Percentiles rank a stretch among this genome's conserved stretches.
Conservation (phyloP, 2,888 invertebrate genomes). For the Yponomeuta sedellus region DNA sequence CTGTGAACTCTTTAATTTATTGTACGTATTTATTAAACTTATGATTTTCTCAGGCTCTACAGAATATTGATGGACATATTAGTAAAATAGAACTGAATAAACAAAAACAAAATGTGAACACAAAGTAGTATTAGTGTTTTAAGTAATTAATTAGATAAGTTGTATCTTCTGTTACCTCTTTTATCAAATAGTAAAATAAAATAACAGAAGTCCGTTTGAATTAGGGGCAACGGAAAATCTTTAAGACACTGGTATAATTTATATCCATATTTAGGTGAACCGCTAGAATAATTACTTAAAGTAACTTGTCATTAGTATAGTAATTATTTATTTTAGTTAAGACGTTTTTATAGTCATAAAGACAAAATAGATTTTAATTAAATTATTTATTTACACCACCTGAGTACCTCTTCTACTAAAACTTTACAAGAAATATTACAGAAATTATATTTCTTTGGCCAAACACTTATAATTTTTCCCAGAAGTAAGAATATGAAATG, state of each 20-base stretch:
- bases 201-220: conserved; percentile 32
- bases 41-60: neutral
- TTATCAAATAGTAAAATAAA: conserved; percentile 36
- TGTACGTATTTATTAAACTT: neutral
- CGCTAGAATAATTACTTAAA: conserved; percentile 68
- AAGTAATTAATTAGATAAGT: conserved; percentile 40
- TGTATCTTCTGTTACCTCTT: conserved; percentile 75
- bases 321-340: conserved; percentile 71
- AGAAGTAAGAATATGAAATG: no score
- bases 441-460: neutral
- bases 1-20: conserved; percentile 16
- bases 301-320: conserved; percentile 76
- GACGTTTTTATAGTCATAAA: conserved; percentile 56
- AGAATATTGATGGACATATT: neutral
- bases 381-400: conserved; percentile 66
- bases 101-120: conserved; percentile 33
- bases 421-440: neutral
- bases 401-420: conserved; percentile 68
- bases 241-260: conserved; percentile 39
- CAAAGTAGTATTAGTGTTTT: conserved; percentile 59
- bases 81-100: conserved; percentile 8
- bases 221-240: conserved; percentile 72
- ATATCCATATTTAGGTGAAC: conserved; percentile 61
- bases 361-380: conserved; percentile 27
- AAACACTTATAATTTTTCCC: no score